Conservation (phyloP, 2,113 vertebrate genomes). For the Nanorana parkeri region DNA sequence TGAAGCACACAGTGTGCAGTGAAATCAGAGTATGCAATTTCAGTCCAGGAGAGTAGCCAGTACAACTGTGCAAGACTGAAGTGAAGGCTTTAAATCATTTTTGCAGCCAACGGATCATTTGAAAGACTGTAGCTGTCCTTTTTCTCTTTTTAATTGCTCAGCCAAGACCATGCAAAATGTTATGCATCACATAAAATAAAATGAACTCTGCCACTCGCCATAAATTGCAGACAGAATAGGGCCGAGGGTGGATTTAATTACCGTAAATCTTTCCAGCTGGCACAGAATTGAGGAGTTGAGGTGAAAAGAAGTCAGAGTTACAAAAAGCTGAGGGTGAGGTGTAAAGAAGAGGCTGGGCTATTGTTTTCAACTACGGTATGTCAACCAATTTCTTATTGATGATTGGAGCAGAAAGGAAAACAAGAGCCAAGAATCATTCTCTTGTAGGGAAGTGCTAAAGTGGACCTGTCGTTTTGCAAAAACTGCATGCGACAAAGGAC, state of each 20-base stretch:
- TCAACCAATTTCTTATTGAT: slow-evolving; percentile 1
- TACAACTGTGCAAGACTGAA: too few relatives aligned
- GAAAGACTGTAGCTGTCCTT: slow-evolving; percentile 28
- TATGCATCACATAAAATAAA: slow-evolving; percentile 29
- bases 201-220: slow-evolving; percentile 18
- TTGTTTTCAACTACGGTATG: not conserved
- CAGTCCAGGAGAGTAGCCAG: too few relatives aligned
- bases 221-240: slow-evolving; percentile 18
- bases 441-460: too few relatives aligned
- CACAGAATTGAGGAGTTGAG: not conserved
- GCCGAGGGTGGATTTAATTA: slow-evolving; percentile 41
- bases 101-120: slow-evolving; percentile 21
- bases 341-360: not conserved
- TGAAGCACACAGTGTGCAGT: too few relatives aligned
- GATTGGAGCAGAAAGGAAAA: not conserved
- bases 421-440: too few relatives aligned
- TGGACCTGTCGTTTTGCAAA: too few relatives aligned
- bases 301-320: slow-evolving; percentile 25
- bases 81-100: not conserved
- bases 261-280: slow-evolving; percentile 31
- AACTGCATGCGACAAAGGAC: too few relatives aligned
- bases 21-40: too few relatives aligned
- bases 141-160: slow-evolving; percentile 43
- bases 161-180: slow-evolving; percentile 34
- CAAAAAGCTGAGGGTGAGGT: not conserved